Evolutionary conservation across 2,888 invertebrate species (phyloP).

Genomic region (Smittia sp.): DNA sequence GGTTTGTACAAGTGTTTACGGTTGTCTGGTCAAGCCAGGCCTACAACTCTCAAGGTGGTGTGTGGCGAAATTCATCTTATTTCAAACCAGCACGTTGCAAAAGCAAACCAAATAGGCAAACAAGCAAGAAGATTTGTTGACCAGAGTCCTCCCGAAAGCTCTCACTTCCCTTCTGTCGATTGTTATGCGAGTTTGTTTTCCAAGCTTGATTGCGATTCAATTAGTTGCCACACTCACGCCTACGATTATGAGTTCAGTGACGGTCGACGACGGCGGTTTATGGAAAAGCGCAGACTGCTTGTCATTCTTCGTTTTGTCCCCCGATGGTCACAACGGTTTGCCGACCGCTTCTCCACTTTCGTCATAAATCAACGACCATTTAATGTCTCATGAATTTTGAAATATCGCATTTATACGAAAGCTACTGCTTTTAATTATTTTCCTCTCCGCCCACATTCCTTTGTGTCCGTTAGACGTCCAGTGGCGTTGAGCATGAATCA

Average conservation of each 20-base stretch:
- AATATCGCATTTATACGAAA: conserved; percentile 2
- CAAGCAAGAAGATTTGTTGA: background rate
- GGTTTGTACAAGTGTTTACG: background rate
- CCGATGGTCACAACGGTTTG: background rate
- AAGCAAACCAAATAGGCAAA: too few relatives aligned
- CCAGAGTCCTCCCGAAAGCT: background rate
- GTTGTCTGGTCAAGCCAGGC: background rate
- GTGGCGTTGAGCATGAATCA: conserved; percentile 5
- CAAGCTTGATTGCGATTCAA: background rate
- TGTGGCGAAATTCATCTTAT: conserved; percentile 1
- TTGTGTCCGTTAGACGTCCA: background rate
- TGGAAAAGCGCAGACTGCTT: background rate
- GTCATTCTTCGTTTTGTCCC: background rate
- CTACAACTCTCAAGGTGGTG: background rate
- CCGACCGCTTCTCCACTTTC: conserved; percentile 10
- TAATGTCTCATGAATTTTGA: conserved; percentile 13
- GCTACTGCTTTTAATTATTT: background rate
- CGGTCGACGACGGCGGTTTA: background rate
- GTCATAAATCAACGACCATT: conserved; percentile 8
- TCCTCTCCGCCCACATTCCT: too few relatives aligned
- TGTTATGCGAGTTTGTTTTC: background rate
- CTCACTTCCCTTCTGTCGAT: background rate
- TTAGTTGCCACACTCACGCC: background rate
- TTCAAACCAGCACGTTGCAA: background rate
- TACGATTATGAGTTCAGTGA: background rate